Conservation (phyloP, 1,140 invertebrate genomes). For the Portunus trituberculatus region DNA sequence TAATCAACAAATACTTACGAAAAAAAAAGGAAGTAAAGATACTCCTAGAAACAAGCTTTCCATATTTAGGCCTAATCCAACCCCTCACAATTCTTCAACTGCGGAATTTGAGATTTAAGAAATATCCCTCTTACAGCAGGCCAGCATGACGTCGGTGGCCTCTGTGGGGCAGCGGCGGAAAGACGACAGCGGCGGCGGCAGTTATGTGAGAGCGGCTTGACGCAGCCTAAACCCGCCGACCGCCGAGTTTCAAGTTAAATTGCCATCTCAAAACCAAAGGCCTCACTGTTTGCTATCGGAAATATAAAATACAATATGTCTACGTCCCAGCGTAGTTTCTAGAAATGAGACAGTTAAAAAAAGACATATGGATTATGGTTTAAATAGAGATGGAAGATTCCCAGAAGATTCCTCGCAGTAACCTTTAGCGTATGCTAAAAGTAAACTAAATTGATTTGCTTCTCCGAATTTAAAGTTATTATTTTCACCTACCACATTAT, state of each 20-base stretch:
- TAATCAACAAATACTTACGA: too few species aligned
- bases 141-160: slow-evolving; percentile 45
- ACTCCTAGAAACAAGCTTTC: background rate
- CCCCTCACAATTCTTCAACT: slow-evolving; percentile 56
- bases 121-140: slow-evolving; percentile 57
- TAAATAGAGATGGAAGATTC: slow-evolving; percentile 26
- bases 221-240: slow-evolving; percentile 30
- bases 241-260: background rate
- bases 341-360: background rate
- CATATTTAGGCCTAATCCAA: slow-evolving; percentile 46
- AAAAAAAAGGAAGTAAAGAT: background rate
- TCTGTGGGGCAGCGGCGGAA: background rate
- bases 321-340: background rate
- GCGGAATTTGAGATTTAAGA: slow-evolving; percentile 70
- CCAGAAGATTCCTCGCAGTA: background rate
- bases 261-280: background rate
- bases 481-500: background rate
- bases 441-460: background rate
- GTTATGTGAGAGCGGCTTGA: slow-evolving; percentile 34
- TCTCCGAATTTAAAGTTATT: background rate
- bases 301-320: slow-evolving; percentile 6
- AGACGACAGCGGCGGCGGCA: slow-evolving; percentile 33
- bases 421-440: background rate
- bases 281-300: slow-evolving; percentile 45
- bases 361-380: background rate